Evolutionary conservation across 1,140 invertebrate species (phyloP), one percentile per base, ranked within the genome.

Genomic region (Lordiphosa mommai): DNA sequence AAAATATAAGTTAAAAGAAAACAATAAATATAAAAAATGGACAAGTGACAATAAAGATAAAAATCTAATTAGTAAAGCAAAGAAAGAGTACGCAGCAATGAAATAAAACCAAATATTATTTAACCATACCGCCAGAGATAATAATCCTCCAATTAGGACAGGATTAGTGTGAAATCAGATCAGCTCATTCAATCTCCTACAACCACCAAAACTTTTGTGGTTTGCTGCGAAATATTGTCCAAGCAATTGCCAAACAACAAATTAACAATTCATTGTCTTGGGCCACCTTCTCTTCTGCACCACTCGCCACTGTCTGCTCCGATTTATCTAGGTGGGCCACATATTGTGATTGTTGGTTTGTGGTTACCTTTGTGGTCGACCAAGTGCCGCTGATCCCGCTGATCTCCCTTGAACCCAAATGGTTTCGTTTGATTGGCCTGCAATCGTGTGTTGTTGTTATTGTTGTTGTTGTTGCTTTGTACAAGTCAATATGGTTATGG

Each of bases 401-500:
- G 58, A 67, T 72, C 37, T 50, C 53, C 56, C 59, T 47, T 67
- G 64, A 67, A 66, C 72, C 34, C 38, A 12, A 63, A 73, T 58
- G 41, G 46, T 73, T 64, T 60, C 30, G 14, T 52, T 38, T 60
- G 49, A 52, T 52, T 67, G 55, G 17, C 23, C 29, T 46, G 61
- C 41, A 49, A 49, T 55, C 32, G 55, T 40, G 14, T 47, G 61
- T 49, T 34, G 38, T 48, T 58, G 48, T 33, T 40, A 27, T 56
- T 56, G 44, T 52, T 58, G 30, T 29, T 50, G 27, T 37, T 49
- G 17, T 36, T 43, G n/a, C 33, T 37, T 55, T 64, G 32, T 58
- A 77, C 73, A 79, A 79, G 69, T 79, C 74, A 80, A 79, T 80
- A 79, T 80, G 58, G 74, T 72, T 79, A 79, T 76, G 67, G 72